Conservation (phyloP, 2,113 vertebrate genomes). For the Chloebia gouldiae region DNA sequence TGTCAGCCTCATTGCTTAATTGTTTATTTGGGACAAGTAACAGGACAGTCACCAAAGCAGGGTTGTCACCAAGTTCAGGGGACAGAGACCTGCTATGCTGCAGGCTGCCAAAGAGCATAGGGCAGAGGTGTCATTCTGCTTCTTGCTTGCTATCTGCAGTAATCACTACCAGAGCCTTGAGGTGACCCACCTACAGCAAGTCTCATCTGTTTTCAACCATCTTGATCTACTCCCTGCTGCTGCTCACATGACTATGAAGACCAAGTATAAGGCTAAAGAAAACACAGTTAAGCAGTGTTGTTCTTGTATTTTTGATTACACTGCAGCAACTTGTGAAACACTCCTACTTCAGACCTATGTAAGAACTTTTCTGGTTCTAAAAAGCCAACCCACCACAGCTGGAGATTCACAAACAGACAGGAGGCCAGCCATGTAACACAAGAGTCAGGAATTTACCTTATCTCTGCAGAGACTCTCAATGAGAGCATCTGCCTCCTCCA, state of each 20-base stretch:
- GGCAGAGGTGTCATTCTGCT: not conserved
- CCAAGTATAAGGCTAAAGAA: not conserved
- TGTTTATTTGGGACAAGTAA: not conserved
- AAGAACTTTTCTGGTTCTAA: not conserved
- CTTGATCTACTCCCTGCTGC: not conserved
- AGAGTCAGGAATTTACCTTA: slow-evolving; percentile 76
- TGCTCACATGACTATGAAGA: not conserved
- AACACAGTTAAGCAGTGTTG: not conserved
- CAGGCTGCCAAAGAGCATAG: not conserved
- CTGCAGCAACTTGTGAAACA: not conserved
- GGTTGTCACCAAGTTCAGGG: not conserved
- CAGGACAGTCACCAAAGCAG: not conserved
- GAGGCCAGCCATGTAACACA: not conserved
- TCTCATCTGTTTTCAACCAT: not conserved
- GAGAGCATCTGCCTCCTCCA: slow-evolving; percentile 97
- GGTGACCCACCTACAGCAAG: not conserved
- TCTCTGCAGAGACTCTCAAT: slow-evolving; percentile 98
- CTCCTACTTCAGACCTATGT: not conserved
- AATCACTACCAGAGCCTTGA: not conserved
- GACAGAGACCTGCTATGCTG: not conserved
- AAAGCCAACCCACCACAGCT: not conserved
- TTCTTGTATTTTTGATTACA: not conserved
- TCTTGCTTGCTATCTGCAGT: not conserved
- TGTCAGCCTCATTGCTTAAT: not conserved
- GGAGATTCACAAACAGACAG: not conserved